phyloP scores from a whole-genome alignment of 1,140 invertebrate genomes.

The Brachionus sp. region DNA sequence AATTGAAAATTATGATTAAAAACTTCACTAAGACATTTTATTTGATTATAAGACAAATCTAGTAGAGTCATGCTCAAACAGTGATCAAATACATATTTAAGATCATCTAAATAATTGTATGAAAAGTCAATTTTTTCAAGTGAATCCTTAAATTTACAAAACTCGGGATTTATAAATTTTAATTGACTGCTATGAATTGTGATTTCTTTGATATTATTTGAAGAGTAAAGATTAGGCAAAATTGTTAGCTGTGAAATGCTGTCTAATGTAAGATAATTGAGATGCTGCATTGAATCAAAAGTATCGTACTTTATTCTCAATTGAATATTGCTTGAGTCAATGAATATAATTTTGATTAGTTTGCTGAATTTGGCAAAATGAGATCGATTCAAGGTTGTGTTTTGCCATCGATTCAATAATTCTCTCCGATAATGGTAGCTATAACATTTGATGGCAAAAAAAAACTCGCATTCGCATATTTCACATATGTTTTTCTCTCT shows the following conservation, averaged over 20 bases:
- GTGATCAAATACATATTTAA: slow-evolving; percentile 10
- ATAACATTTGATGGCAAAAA: not conserved
- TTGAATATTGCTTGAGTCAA: not conserved
- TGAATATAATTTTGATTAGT: not conserved
- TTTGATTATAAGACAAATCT: slow-evolving; percentile 22
- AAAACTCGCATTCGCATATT: not conserved
- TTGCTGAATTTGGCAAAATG: not conserved
- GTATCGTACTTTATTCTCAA: not conserved
- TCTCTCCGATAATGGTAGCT: not conserved
- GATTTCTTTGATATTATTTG: not conserved
- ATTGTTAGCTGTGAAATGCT: not conserved
- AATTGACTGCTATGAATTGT: slow-evolving; percentile 19
- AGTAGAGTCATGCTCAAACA: not conserved
- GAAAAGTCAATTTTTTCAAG: slow-evolving; percentile 22
- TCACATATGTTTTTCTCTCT: not conserved
- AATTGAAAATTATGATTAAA: not conserved
- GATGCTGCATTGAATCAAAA: not conserved
- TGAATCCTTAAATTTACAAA: not conserved
- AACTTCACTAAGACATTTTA: not conserved
- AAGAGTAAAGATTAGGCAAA: not conserved
- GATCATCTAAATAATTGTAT: not conserved
- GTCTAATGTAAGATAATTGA: not conserved
- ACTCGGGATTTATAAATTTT: not conserved
- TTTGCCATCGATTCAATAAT: not conserved
- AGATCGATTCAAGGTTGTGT: not conserved